Evolutionary conservation across 2,113 vertebrate genomes (phyloP).

Genomic region (Phylloscopus whistleri): DNA sequence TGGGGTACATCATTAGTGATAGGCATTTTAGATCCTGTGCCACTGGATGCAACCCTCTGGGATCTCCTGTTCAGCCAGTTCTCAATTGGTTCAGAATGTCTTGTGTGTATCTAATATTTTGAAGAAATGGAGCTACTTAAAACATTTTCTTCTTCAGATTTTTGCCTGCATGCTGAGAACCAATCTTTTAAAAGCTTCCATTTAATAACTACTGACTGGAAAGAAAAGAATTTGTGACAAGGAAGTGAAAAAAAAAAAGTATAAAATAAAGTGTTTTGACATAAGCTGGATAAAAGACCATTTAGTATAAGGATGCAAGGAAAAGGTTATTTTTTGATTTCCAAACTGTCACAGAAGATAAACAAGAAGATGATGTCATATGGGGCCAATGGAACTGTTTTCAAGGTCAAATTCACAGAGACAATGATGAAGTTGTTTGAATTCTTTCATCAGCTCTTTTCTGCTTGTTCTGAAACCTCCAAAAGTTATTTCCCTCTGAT

Average conservation of each 20-base stretch:
- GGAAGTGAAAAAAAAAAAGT: neutral
- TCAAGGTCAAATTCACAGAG: conserved; percentile 6
- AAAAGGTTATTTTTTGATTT: conserved; percentile 33
- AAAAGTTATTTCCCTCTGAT: neutral
- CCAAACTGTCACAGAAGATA: conserved; percentile 24
- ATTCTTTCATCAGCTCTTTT: conserved; percentile 38
- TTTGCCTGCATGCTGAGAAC: neutral
- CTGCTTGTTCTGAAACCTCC: neutral
- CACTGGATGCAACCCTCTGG: neutral
- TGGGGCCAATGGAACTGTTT: neutral
- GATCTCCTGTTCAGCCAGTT: neutral
- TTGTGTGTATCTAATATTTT: neutral
- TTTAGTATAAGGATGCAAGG: neutral
- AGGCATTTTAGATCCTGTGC: neutral
- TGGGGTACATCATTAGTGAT: neutral
- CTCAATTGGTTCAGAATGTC: neutral
- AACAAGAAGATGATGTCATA: conserved; percentile 21
- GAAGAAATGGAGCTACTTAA: neutral
- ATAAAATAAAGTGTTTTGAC: neutral
- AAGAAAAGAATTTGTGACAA: neutral
- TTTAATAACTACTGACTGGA: neutral
- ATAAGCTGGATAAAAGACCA: neutral
- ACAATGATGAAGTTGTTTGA: neutral
- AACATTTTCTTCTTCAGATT: neutral
- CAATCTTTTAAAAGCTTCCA: neutral